Evolutionary conservation across 2,113 vertebrate genomes (phyloP).

Genomic region (Sander vitreus): DNA sequence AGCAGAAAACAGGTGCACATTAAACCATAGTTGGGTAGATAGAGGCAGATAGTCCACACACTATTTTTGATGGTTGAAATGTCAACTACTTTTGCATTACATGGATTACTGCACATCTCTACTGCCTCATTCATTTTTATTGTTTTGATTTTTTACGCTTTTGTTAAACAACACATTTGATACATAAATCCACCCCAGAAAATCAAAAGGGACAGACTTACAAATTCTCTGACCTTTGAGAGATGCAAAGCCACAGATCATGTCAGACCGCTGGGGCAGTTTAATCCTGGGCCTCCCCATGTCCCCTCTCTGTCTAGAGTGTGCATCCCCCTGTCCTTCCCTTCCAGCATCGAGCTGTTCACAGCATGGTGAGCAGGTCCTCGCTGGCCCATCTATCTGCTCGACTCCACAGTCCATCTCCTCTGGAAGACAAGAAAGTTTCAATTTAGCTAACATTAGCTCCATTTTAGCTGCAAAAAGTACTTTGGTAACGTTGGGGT

Average conservation of each 20-base stretch:
- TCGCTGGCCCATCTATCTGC: constrained; percentile 89
- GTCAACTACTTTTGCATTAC: neutral
- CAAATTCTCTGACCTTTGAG: constrained; percentile 90
- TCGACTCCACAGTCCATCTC: constrained; percentile 93
- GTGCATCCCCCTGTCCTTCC: constrained; percentile 77
- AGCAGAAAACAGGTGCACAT: neutral
- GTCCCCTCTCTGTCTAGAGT: constrained; percentile 80
- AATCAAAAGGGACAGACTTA: constrained; percentile 61
- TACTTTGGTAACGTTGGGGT: too few relatives aligned
- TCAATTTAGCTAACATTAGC: neutral
- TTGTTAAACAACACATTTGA: constrained; percentile 23
- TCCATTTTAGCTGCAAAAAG: too few relatives aligned
- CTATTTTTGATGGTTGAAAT: too few relatives aligned
- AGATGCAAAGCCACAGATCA: constrained; percentile 97
- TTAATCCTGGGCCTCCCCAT: constrained; percentile 85
- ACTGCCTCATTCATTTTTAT: neutral
- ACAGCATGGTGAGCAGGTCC: constrained; percentile 82
- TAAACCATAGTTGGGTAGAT: neutral
- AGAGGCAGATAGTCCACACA: neutral
- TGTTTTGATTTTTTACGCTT: neutral
- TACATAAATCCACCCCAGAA: constrained; percentile 17
- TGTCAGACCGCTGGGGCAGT: constrained; percentile 94
- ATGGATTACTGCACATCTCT: neutral
- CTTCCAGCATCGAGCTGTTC: constrained; percentile 91
- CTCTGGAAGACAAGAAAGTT: constrained; percentile 66